Conservation (phyloP, 2,888 invertebrate species). For the Nipponacmea schrenckii region DNA sequence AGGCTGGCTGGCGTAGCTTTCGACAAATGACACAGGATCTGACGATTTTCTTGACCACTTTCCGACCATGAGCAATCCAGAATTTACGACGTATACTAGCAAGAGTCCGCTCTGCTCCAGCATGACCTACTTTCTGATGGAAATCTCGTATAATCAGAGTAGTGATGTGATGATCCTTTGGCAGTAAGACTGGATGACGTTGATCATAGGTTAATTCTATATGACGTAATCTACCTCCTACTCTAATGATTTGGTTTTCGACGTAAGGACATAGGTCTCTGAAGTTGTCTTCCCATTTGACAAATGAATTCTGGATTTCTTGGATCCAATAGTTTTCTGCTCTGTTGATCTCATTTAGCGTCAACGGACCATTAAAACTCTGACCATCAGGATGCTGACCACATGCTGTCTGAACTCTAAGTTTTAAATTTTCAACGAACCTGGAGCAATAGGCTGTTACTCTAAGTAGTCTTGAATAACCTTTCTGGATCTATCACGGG, state of each 20-base stretch:
- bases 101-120: slow-evolving; percentile 18
- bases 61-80: slow-evolving; percentile 14
- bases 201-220: background rate
- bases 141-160: slow-evolving; percentile 3
- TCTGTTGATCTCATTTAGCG: background rate
- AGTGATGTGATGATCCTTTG: slow-evolving; percentile 1
- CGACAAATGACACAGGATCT: slow-evolving; percentile 18
- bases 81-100: background rate
- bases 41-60: slow-evolving; percentile 8
- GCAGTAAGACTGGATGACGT: slow-evolving; percentile 13
- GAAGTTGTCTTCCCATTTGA: slow-evolving; percentile 4
- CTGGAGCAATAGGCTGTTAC: slow-evolving; percentile 18
- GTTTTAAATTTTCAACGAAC: background rate
- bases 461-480: slow-evolving; percentile 9
- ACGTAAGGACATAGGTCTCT: slow-evolving; percentile 10
- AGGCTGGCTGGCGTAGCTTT: background rate
- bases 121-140: slow-evolving; percentile 10
- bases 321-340: slow-evolving; percentile 12
- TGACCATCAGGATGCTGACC: too few relatives aligned
- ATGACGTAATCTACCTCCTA: slow-evolving; percentile 18
- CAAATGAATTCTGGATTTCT: background rate
- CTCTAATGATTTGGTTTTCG: slow-evolving; percentile 1
- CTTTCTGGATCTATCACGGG: slow-evolving; percentile 5
- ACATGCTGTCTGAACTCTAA: too few relatives aligned
- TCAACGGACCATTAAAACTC: background rate